These are phyloP conservation scores for Spinus pinus DNA, from an alignment of 2,797 vertebrate species.

Conservation along the genomic window DNA sequence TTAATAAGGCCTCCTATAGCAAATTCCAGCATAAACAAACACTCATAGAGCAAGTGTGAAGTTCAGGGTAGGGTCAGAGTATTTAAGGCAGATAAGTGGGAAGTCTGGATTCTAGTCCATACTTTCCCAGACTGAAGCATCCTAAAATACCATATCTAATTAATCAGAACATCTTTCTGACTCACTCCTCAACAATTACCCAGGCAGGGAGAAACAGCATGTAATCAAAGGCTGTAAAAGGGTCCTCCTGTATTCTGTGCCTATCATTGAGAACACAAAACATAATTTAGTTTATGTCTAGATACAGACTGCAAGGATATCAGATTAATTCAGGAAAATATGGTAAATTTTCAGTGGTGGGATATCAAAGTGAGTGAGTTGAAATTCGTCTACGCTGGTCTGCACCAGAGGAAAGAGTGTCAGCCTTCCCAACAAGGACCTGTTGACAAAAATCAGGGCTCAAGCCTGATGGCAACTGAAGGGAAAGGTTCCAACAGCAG, in stretches of 20 bases:
- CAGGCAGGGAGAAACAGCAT: constrained; percentile 61
- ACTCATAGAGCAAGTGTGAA: constrained; percentile 9
- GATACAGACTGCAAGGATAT: not conserved
- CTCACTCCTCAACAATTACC: constrained; percentile 68
- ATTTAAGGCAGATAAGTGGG: constrained; percentile 61
- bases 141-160: constrained; percentile 71
- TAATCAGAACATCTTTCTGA: constrained; percentile 71
- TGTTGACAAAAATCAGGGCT: not conserved
- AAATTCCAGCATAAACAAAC: constrained; percentile 69
- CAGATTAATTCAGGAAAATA: not conserved
- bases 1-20: constrained; percentile 61
- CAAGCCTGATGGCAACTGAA: not conserved
- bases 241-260: constrained; percentile 21
- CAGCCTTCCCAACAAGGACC: not conserved
- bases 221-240: constrained; percentile 63
- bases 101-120: constrained; percentile 69
- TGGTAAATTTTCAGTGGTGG: not conserved
- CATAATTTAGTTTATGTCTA: not conserved
- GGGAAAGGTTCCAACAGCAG: not conserved
- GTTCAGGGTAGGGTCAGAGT: constrained; percentile 34
- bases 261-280: constrained; percentile 38
- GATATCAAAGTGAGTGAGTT: not conserved
- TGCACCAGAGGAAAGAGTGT: fast-evolving
- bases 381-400: not conserved
- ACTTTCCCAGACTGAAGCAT: constrained; percentile 38